Evolutionary conservation across 2,113 vertebrate genomes (phyloP), one percentile per base, ranked within the genome.

Genomic region (Pagrus major): DNA sequence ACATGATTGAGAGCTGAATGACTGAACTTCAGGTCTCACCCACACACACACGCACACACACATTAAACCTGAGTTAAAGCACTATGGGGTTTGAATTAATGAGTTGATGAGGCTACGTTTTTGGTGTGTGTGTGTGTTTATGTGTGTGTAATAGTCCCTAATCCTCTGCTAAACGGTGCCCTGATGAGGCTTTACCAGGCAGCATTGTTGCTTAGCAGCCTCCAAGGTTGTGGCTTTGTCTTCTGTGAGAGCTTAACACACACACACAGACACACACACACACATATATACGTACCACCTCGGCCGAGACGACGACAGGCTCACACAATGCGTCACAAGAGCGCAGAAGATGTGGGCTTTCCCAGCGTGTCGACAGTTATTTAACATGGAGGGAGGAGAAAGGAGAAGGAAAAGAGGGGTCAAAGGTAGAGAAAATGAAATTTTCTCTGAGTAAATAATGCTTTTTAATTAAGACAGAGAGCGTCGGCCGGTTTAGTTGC

Each of bases 181-280:
- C 87, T 83, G 85, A 91, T 89, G 88, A 90, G 85, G 89, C 78
- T 91, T 93, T 92, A 90, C 86, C 71, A 85, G 75, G 70, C 81
- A 42, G 85, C 83, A 92, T 86, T 91, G 93, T 93, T 92, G 89
- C 91, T 89, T 89, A 92, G 92, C 91, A 92, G 88, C 87, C 76
- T 83, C 64, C n/a, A 75, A 88, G 79, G 84, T 90, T 87, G 86
- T 74, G 83, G 59, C 87, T 91, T 92, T 93, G 90, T 91, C 86
- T 93, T 86, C 73, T 79, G 86, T 86, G 72, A 86, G 88, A 90
- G 91, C 85, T 93, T 91, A 91, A 84, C 51, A 59, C 71, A 76
- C 77, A 80, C 66, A 61, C 80, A 69, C 68, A 21, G 58, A 37
- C 54, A 68, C 59, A 64, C 58, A 31, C 44, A 59, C 63, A 33